Evolutionary conservation across 2,797 vertebrate species (phyloP).

Genomic region (Molossus molossus): DNA sequence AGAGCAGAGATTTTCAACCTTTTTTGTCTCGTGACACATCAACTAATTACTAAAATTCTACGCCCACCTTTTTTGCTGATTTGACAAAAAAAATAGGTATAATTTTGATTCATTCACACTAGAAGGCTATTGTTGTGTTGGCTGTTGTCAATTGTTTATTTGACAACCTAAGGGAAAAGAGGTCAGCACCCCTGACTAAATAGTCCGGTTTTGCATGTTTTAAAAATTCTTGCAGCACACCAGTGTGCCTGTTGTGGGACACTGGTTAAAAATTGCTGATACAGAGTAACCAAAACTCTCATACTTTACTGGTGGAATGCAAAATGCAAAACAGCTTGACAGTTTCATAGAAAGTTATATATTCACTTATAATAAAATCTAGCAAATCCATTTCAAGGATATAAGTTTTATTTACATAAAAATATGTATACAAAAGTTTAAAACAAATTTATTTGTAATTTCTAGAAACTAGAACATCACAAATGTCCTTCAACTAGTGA

Average conservation of each 20-base stretch:
- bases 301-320: not conserved
- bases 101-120: not conserved
- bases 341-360: not conserved
- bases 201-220: not conserved
- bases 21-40: not conserved
- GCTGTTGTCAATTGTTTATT: not conserved
- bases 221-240: not conserved
- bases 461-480: not conserved
- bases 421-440: not conserved
- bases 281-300: not conserved
- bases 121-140: not conserved
- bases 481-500: not conserved
- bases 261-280: not conserved
- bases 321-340: not conserved
- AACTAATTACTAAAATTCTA: not conserved
- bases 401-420: not conserved
- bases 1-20: not conserved
- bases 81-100: not conserved
- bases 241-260: not conserved
- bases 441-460: not conserved
- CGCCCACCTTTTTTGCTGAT: not conserved
- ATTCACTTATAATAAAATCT: not conserved
- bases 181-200: too few species aligned
- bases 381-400: not conserved
- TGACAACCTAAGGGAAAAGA: too few species aligned